Evolutionary conservation across 2,888 invertebrate species (phyloP).

Genomic region (Creontiades dilutus): DNA sequence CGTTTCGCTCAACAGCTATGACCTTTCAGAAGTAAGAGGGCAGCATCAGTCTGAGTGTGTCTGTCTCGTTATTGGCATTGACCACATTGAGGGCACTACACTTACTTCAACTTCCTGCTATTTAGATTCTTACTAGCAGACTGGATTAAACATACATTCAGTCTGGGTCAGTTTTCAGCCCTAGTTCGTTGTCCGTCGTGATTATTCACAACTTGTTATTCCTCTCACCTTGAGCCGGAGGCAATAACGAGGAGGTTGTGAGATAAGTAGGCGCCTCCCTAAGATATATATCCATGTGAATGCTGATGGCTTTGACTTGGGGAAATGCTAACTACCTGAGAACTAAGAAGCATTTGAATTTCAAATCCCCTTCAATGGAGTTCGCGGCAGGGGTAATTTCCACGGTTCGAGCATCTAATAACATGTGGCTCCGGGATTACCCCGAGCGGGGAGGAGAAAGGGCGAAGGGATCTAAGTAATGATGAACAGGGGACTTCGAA

Average conservation of each 20-base stretch:
- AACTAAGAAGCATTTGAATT: constrained; percentile 66
- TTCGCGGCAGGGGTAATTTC: constrained; percentile 50
- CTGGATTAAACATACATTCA: no score
- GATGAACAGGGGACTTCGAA: neutral
- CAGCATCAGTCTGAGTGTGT: no score
- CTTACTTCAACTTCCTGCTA: no score
- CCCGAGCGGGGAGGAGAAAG: constrained; percentile 18
- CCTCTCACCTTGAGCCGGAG: constrained; percentile 1
- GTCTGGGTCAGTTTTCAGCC: no score
- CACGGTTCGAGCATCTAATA: constrained; percentile 59
- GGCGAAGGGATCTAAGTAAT: neutral
- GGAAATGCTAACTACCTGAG: constrained; percentile 49
- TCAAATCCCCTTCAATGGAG: constrained; percentile 29
- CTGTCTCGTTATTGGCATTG: no score
- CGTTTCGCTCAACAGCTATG: no score
- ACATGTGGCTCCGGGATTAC: constrained; percentile 51
- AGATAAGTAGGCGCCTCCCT: constrained; percentile 41
- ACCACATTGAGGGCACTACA: no score
- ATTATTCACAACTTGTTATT: constrained; percentile 27
- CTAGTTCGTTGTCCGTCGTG: neutral
- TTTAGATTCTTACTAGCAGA: no score
- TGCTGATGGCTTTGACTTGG: constrained; percentile 33
- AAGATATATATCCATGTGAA: constrained; percentile 40
- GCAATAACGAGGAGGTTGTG: constrained; percentile 40
- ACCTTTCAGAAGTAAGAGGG: no score